Evolutionary conservation across 2,797 vertebrate species (phyloP).

Genomic region (Eupleurogrammus muticus): DNA sequence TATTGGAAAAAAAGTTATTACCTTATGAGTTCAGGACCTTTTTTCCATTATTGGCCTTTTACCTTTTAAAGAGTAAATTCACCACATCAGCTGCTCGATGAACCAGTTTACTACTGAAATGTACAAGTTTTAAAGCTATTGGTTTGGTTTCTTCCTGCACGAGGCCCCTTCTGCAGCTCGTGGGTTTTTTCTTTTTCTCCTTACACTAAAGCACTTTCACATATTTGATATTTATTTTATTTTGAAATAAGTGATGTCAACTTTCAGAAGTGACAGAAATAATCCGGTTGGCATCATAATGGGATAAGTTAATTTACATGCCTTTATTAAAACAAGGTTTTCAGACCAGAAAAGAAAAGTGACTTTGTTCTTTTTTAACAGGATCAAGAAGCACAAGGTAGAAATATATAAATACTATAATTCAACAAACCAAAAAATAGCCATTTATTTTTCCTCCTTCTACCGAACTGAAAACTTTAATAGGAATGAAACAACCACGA

Average conservation of each 20-base stretch:
- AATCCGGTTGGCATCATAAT: neutral
- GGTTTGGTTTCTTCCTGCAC: too few relatives aligned
- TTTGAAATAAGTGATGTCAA: constrained; percentile 68
- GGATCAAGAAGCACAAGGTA: constrained; percentile 44
- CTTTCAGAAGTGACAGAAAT: constrained; percentile 10
- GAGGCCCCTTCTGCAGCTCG: too few relatives aligned
- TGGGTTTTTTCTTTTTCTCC: constrained; percentile 28
- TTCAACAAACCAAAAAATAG: constrained; percentile 47
- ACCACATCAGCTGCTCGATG: too few relatives aligned
- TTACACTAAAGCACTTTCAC: constrained; percentile 71
- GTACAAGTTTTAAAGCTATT: too few relatives aligned
- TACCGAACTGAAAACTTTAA: constrained; percentile 65
- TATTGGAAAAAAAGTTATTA: too few relatives aligned
- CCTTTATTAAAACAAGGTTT: constrained; percentile 76
- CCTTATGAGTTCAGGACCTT: too few relatives aligned
- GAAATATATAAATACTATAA: constrained; percentile 48
- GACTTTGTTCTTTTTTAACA: constrained; percentile 40
- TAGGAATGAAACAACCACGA: constrained; percentile 63
- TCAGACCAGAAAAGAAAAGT: constrained; percentile 50
- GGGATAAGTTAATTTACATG: constrained; percentile 28
- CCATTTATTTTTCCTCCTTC: constrained; percentile 51
- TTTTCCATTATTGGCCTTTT: too few relatives aligned
- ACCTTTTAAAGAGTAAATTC: too few relatives aligned
- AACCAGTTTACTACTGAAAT: too few relatives aligned
- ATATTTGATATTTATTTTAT: constrained; percentile 77